phyloP scores from a whole-genome alignment of 2,888 invertebrate species.

The Dioctria linearis region DNA sequence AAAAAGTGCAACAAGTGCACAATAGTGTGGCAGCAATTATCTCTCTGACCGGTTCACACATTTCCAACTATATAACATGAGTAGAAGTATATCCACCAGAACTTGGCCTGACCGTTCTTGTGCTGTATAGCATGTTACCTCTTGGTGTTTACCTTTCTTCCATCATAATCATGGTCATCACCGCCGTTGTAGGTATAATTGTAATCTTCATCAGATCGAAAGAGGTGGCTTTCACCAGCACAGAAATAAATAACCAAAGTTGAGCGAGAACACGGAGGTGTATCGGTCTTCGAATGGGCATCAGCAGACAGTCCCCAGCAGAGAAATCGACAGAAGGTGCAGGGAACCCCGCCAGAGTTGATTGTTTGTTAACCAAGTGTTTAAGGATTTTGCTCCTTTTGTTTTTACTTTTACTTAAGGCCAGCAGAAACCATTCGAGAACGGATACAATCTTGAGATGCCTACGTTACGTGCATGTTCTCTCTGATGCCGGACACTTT shows the following conservation, averaged over 20 bases:
- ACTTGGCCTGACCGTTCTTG: background rate
- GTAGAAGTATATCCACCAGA: background rate
- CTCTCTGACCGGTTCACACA: conserved; percentile 22
- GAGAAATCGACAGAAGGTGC: conserved; percentile 43
- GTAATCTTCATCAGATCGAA: conserved; percentile 52
- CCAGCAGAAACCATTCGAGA: conserved; percentile 30
- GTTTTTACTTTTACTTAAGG: conserved; percentile 17
- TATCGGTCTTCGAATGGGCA: background rate
- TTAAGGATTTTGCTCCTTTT: conserved; percentile 31
- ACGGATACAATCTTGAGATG: conserved; percentile 30
- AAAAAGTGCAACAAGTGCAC: background rate
- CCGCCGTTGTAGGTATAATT: conserved; percentile 49
- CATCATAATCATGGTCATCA: conserved; percentile 51
- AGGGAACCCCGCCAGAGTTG: conserved; percentile 50
- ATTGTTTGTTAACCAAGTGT: conserved; percentile 52
- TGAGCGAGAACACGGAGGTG: conserved; percentile 17
- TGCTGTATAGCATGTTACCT: conserved; percentile 8
- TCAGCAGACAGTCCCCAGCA: conserved; percentile 45
- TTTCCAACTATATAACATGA: background rate
- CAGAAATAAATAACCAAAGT: conserved; percentile 41
- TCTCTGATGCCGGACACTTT: conserved; percentile 15
- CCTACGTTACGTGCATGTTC: conserved; percentile 51
- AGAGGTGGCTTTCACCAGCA: conserved; percentile 44
- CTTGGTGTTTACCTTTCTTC: conserved; percentile 49
- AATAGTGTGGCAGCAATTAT: conserved; percentile 28